Evolutionary conservation across 1,140 invertebrate species (phyloP).

Genomic region (Ctenoplectra terminalis): DNA sequence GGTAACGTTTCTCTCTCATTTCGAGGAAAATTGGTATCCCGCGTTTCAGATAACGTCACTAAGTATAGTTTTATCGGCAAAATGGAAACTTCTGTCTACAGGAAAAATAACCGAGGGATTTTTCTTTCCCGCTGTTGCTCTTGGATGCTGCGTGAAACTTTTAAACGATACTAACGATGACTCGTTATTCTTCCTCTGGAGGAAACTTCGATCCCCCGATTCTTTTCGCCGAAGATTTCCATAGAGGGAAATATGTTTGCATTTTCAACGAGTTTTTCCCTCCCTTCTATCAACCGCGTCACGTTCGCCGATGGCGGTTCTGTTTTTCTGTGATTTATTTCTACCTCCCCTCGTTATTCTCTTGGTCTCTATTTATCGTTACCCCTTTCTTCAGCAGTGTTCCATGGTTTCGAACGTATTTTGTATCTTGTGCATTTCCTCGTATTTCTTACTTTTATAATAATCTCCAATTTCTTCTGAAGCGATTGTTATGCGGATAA

Average conservation of each 20-base stretch:
- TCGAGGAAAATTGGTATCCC: constrained; percentile 7
- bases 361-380: not conserved
- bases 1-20: too few species aligned
- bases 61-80: not conserved
- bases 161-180: constrained; percentile 12
- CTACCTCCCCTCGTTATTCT: too few species aligned
- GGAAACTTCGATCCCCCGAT: not conserved
- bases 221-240: not conserved
- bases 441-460: too few species aligned
- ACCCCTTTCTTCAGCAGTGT: too few species aligned
- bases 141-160: not conserved
- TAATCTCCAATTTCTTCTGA: too few species aligned
- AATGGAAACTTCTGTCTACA: not conserved
- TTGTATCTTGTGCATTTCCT: too few species aligned
- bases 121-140: not conserved
- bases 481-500: too few species aligned
- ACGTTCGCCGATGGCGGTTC: not conserved
- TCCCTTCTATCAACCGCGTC: not conserved
- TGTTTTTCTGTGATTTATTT: constrained; percentile 10
- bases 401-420: not conserved
- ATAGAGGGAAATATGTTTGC: not conserved
- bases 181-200: constrained; percentile 35
- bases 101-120: not conserved
- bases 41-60: constrained; percentile 7
- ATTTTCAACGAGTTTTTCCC: not conserved